A percentile compares a stretch with the other conserved stretches of the same genome.
These are phyloP conservation scores for Sarotherodon lohbergeri DNA, from an alignment of 2,113 vertebrate genomes.

Conservation along the genomic window DNA sequence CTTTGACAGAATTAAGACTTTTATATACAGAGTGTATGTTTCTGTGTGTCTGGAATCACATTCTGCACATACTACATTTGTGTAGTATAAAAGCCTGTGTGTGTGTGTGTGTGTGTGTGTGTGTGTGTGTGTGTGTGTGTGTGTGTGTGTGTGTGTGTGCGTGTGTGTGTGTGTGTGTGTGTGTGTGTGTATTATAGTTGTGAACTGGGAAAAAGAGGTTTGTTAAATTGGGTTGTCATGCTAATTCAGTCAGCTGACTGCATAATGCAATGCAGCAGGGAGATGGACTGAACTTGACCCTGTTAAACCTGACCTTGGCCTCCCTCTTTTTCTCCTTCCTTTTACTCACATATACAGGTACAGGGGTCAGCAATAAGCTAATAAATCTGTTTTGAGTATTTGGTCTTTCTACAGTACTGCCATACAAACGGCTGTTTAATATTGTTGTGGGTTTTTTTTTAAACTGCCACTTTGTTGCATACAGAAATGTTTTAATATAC, in stretches of 20 bases:
- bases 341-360: conserved; percentile 36
- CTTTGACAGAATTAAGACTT: neutral
- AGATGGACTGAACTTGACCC: conserved; percentile 75
- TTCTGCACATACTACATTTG: neutral
- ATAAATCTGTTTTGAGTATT: conserved; percentile 60
- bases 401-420: neutral
- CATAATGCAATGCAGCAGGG: conserved; percentile 73
- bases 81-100: neutral
- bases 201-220: conserved; percentile 62
- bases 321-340: conserved; percentile 14
- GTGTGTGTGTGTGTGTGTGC: neutral
- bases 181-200: neutral
- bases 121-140: neutral
- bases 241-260: conserved; percentile 76
- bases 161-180: no score
- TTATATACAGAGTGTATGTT: neutral
- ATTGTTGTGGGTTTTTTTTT: neutral
- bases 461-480: neutral
- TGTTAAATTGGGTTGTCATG: conserved; percentile 76
- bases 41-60: neutral
- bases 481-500: neutral
- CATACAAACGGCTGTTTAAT: neutral
- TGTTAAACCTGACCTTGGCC: conserved; percentile 76
- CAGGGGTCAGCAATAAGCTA: conserved; percentile 62
- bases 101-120: neutral